Evolutionary conservation across 2,888 invertebrate genomes (phyloP).

Genomic region (Desoria tigrina): DNA sequence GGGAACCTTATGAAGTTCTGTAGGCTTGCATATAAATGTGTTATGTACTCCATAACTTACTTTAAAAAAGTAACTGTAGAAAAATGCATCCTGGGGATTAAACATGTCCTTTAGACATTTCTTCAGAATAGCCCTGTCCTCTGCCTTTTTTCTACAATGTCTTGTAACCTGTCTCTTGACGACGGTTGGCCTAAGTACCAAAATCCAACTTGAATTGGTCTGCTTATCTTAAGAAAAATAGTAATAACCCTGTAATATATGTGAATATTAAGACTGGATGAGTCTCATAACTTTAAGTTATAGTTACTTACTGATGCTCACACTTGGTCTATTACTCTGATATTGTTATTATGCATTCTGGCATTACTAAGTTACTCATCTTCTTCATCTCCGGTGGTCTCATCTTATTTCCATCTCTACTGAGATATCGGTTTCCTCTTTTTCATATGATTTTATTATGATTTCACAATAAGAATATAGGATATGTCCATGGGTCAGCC

Average conservation of each 20-base stretch:
- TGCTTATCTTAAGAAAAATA: too few relatives aligned
- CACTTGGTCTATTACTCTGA: constrained; percentile 22
- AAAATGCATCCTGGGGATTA: constrained; percentile 20
- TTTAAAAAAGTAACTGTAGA: constrained; percentile 5
- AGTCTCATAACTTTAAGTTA: constrained; percentile 14
- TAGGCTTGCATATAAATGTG: not conserved
- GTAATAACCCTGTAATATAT: too few relatives aligned
- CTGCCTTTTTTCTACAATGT: not conserved
- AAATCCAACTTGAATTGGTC: too few relatives aligned
- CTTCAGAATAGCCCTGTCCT: constrained; percentile 1
- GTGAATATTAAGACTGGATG: not conserved
- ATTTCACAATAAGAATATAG: not conserved
- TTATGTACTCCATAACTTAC: not conserved
- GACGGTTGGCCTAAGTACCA: too few relatives aligned
- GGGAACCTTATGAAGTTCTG: not conserved
- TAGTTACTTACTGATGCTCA: constrained; percentile 15
- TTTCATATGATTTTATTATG: not conserved
- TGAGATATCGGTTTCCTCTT: not conserved
- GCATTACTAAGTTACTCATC: constrained; percentile 16
- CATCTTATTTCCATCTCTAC: not conserved
- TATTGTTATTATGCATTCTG: constrained; percentile 21
- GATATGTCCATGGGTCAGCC: not conserved
- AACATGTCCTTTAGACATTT: constrained; percentile 3
- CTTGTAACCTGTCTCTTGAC: too few relatives aligned
- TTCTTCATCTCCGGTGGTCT: constrained; percentile 21